A percentile compares a stretch with the other conserved stretches of the same genome.
These are phyloP conservation scores for Noctua fimbriata DNA, from an alignment of 2,888 invertebrate genomes.

Conservation along the genomic window DNA sequence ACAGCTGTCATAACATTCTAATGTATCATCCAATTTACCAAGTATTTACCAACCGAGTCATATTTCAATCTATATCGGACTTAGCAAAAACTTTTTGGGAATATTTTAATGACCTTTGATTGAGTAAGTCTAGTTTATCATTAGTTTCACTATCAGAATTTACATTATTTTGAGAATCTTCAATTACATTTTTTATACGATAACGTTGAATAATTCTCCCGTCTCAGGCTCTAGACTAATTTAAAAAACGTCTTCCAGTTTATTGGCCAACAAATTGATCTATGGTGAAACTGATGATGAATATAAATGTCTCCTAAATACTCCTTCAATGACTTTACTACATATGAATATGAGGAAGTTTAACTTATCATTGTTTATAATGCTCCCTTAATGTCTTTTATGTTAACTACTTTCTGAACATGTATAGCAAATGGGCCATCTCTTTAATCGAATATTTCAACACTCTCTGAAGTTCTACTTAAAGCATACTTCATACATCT, in stretches of 20 bases:
- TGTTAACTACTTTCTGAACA: conserved; percentile 21
- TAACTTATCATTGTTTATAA: conserved; percentile 47
- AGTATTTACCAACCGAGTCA: conserved; percentile 69
- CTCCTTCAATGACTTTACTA: conserved; percentile 32
- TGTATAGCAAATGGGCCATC: conserved; percentile 32
- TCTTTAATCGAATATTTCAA: background rate
- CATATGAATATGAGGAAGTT: conserved; percentile 18
- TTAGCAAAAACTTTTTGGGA: conserved; percentile 26
- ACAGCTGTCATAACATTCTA: conserved; percentile 84
- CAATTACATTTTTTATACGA: background rate
- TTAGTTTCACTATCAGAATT: conserved; percentile 31
- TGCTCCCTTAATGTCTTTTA: conserved; percentile 40
- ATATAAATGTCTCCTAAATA: conserved; percentile 15
- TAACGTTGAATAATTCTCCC: background rate
- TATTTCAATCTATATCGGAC: conserved; percentile 67
- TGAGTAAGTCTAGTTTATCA: conserved; percentile 24
- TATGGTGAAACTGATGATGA: conserved; percentile 43
- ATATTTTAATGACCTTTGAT: conserved; percentile 63
- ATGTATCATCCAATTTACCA: conserved; percentile 72
- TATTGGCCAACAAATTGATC: background rate
- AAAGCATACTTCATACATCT: background rate
- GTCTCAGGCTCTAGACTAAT: background rate
- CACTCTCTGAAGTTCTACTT: too few relatives aligned
- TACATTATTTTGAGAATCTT: background rate
- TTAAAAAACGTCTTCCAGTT: background rate